These are phyloP conservation scores for Rhagonycha fulva DNA, from an alignment of 2,888 invertebrate genomes.

Conservation along the genomic window DNA sequence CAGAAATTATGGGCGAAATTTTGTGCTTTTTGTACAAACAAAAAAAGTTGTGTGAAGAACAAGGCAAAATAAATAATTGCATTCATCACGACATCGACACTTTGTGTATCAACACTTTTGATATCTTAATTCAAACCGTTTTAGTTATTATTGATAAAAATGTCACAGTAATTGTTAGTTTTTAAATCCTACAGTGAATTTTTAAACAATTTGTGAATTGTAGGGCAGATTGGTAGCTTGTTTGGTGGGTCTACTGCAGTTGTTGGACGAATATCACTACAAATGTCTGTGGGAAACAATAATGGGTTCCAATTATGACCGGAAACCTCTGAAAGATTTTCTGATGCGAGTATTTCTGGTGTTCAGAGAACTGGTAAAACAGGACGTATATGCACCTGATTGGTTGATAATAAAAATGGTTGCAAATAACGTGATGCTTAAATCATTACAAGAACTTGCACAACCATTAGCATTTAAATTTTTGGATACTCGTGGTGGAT, in stretches of 20 bases:
- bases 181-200: background rate
- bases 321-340: conserved; percentile 84
- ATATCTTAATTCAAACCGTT: conserved; percentile 85
- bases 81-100: conserved; percentile 82
- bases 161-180: conserved; percentile 43
- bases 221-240: conserved; percentile 87
- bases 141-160: conserved; percentile 78
- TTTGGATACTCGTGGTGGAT: conserved; percentile 68
- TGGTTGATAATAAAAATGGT: conserved; percentile 91
- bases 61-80: conserved; percentile 64
- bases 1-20: conserved; percentile 86
- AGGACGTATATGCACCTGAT: conserved; percentile 83
- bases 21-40: conserved; percentile 67
- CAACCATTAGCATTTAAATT: conserved; percentile 86
- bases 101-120: conserved; percentile 77
- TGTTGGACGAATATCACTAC: conserved; percentile 88
- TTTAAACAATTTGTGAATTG: conserved; percentile 2
- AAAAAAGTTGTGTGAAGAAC: conserved; percentile 54
- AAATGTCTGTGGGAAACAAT: conserved; percentile 84
- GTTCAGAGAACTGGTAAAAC: conserved; percentile 77
- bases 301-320: conserved; percentile 68
- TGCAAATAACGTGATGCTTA: conserved; percentile 83
- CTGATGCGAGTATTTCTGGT: conserved; percentile 80
- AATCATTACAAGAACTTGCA: conserved; percentile 85
- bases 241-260: conserved; percentile 81